Conservation (phyloP, 2,888 invertebrate genomes). For the Balanococcus diminutus region DNA sequence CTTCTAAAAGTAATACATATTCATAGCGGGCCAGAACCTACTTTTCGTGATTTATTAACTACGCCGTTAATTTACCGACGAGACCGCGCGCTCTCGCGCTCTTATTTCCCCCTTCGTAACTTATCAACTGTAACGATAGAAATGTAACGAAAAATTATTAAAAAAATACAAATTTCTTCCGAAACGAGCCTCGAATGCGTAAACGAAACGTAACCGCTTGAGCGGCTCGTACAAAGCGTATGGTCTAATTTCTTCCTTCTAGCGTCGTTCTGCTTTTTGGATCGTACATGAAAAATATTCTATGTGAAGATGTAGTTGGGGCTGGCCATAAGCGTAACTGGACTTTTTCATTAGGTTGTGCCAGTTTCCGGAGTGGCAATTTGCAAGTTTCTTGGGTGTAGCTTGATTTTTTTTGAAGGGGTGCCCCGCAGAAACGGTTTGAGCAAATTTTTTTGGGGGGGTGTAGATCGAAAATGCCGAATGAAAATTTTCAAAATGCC, state of each 20-base stretch:
- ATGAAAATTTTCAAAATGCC: no score
- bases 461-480: no score
- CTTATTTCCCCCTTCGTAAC: background rate
- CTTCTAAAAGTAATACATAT: conserved; percentile 51
- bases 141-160: conserved; percentile 48
- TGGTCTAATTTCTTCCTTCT: background rate
- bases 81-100: conserved; percentile 13
- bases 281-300: no score
- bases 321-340: no score
- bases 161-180: conserved; percentile 38
- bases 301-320: no score
- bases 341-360: no score
- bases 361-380: no score
- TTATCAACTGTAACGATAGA: conserved; percentile 54
- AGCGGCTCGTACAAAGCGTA: background rate
- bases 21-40: conserved; percentile 52
- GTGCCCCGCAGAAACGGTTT: no score
- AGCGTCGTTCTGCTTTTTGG: no score
- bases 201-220: background rate
- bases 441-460: no score
- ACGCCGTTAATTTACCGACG: conserved; percentile 50
- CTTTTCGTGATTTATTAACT: conserved; percentile 54
- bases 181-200: conserved; percentile 28
- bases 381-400: no score
- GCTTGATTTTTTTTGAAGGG: no score